phyloP scores from a whole-genome alignment of 2,888 invertebrate genomes.

The Agrochola lota region DNA sequence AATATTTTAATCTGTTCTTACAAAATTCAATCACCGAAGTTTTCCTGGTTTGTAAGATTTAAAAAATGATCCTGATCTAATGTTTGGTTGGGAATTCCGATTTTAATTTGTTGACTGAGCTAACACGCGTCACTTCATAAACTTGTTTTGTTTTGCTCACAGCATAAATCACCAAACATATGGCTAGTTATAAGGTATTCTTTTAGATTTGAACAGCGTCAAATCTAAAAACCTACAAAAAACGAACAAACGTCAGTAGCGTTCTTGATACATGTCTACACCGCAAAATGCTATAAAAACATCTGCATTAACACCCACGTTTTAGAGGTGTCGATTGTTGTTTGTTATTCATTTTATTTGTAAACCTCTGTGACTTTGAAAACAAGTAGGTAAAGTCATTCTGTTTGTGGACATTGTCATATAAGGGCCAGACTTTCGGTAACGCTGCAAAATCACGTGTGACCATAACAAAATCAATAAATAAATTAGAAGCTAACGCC shows the following conservation, averaged over 20 bases:
- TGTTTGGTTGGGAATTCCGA: conserved; percentile 1
- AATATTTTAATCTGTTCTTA: conserved; percentile 38
- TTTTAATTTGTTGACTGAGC: conserved; percentile 1
- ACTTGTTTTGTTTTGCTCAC: not conserved
- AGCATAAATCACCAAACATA: not conserved
- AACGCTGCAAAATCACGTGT: conserved; percentile 40
- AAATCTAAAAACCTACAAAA: conserved; percentile 9
- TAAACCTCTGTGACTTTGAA: conserved; percentile 15
- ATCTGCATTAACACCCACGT: conserved; percentile 5
- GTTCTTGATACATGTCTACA: conserved; percentile 8
- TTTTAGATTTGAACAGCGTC: conserved; percentile 20
- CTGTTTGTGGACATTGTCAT: not conserved
- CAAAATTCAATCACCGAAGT: conserved; percentile 28
- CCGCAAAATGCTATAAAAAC: conserved; percentile 27
- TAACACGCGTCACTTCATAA: conserved; percentile 13
- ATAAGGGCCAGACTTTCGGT: conserved; percentile 18
- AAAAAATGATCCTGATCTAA: conserved; percentile 1
- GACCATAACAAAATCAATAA: conserved; percentile 40
- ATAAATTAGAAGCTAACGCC: conserved; percentile 34
- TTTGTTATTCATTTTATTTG: conserved; percentile 23
- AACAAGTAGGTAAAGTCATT: conserved; percentile 8
- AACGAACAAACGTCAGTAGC: conserved; percentile 18
- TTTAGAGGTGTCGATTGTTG: conserved; percentile 7
- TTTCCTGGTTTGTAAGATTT: conserved; percentile 29
- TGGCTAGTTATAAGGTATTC: not conserved